Evolutionary conservation across 2,797 vertebrate genomes (phyloP).

Genomic region (Diceros bicornis): DNA sequence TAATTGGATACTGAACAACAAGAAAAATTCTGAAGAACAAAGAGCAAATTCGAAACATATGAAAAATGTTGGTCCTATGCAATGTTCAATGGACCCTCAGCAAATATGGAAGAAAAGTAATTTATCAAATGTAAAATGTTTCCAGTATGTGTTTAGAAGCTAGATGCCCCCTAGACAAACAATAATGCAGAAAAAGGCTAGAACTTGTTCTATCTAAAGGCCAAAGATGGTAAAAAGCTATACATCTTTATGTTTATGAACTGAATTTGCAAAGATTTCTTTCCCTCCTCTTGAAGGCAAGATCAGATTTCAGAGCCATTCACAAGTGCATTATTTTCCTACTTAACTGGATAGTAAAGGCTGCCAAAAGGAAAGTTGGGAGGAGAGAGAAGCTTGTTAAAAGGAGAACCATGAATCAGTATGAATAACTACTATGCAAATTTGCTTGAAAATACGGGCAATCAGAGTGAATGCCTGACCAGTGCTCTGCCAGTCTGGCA

Average conservation of each 20-base stretch:
- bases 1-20: not conserved
- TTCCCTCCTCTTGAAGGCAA: not conserved
- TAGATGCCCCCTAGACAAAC: not conserved
- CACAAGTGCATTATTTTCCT: not conserved
- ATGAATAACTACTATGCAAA: not conserved
- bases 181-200: not conserved
- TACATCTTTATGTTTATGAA: not conserved
- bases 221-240: not conserved
- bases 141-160: not conserved
- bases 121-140: not conserved
- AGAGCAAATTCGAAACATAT: not conserved
- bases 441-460: constrained; percentile 2
- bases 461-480: constrained; percentile 9
- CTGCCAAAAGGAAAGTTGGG: not conserved
- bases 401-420: not conserved
- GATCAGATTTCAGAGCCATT: constrained; percentile 44
- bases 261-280: not conserved
- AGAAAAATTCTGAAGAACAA: not conserved
- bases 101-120: constrained; percentile 30
- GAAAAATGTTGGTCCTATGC: not conserved
- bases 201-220: not conserved
- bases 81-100: not conserved
- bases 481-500: not conserved
- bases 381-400: not conserved
- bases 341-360: not conserved